Percentiles rank a stretch among this genome's conserved stretches.
Conservation (phyloP, 2,113 vertebrate genomes). For the Urocolius indicus region DNA sequence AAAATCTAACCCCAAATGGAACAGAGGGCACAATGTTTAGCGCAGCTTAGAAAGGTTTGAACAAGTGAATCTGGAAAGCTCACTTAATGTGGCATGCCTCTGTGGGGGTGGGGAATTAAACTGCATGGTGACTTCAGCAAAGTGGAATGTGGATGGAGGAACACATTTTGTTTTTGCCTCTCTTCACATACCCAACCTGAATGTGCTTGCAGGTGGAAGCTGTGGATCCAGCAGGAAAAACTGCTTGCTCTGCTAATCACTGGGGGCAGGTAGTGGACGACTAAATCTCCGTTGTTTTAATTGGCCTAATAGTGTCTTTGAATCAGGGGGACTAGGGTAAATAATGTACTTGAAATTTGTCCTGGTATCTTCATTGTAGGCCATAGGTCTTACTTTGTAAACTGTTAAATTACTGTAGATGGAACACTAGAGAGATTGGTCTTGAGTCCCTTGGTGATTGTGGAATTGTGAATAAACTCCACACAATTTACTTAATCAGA, state of each 20-base stretch:
- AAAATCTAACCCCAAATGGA: background rate
- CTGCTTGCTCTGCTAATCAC: background rate
- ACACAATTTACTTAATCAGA: slow-evolving; percentile 17
- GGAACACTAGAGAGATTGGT: background rate
- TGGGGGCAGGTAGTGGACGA: background rate
- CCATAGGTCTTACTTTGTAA: background rate
- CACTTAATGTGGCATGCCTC: background rate
- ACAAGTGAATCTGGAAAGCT: background rate
- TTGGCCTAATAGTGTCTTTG: background rate
- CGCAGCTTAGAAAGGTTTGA: background rate
- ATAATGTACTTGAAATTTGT: background rate
- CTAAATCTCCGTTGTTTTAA: slow-evolving; percentile 26
- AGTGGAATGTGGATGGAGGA: background rate
- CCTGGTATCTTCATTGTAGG: background rate
- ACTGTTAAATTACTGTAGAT: background rate
- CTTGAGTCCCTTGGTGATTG: background rate
- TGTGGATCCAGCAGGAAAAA: background rate
- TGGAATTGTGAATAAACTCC: background rate
- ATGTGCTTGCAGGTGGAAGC: background rate
- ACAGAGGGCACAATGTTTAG: background rate
- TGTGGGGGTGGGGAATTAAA: background rate
- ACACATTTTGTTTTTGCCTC: background rate
- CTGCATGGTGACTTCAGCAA: background rate
- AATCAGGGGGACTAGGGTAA: background rate
- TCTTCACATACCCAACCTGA: background rate